Conservation (phyloP, 2,113 vertebrate genomes). For the Ailurus styani region DNA sequence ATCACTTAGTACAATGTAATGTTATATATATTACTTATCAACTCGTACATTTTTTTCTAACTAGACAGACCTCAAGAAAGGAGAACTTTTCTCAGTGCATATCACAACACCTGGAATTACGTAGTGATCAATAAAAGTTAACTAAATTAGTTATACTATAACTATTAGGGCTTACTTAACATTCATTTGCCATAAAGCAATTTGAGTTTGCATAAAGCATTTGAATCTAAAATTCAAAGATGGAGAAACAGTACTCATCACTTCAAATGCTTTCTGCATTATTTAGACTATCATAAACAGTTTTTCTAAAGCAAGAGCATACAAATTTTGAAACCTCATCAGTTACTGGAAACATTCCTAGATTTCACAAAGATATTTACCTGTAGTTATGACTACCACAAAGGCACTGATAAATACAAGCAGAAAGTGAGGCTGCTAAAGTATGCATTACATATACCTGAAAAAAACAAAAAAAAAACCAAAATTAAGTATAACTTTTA, state of each 20-base stretch:
- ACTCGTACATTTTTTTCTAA: background rate
- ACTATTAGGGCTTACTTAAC: background rate
- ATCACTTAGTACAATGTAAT: background rate
- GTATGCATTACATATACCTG: conserved; percentile 97
- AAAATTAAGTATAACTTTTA: background rate
- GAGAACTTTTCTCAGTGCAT: background rate
- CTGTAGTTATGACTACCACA: conserved; percentile 94
- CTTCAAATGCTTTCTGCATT: background rate
- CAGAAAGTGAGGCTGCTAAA: conserved; percentile 95
- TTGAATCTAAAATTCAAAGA: conserved; percentile 30
- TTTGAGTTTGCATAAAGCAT: too few species aligned
- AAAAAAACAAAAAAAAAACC: background rate
- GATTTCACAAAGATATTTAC: conserved; percentile 79
- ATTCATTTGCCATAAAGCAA: conserved; percentile 22
- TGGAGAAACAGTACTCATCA: background rate
- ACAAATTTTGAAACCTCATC: background rate
- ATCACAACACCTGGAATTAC: background rate
- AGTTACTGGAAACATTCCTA: conserved; percentile 15
- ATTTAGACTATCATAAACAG: background rate
- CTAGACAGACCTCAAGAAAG: background rate
- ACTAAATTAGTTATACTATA: background rate
- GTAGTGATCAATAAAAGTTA: background rate
- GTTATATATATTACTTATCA: background rate
- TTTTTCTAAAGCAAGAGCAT: background rate
- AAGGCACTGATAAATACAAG: conserved; percentile 98